Evolutionary conservation across 2,888 invertebrate species (phyloP), one percentile per base, ranked within the genome.

Genomic region (Drosophila mayaguana): DNA sequence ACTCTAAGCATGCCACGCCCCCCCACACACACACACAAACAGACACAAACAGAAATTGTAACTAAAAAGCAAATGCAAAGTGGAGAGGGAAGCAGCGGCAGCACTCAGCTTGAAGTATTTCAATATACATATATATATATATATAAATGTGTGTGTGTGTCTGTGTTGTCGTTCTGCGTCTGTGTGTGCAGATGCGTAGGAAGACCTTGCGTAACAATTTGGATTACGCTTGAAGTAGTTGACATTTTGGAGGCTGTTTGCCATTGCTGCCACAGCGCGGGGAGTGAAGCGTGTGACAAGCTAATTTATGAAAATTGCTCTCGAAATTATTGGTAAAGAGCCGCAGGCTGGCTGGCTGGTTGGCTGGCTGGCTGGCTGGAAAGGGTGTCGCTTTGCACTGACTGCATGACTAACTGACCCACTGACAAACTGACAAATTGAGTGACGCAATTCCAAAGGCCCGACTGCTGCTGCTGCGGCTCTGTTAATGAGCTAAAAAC

Each of bases 291-390:
- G 53, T 63, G 74, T 61, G 69, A 72, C 75, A 75, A 72, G 87
- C 87, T 90, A 87, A 87, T 87, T 88, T 90, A 90, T 83, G 90
- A 90, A 87, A 87, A 87, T 90, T 90, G 81, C 81, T 78, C 72
- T 71, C 77, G 75, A 86, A 88, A 87, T 83, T 90, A 90, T 90
- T 90, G 90, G 72, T 81, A 69, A 83, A 67, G 71, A 69, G 64
- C 62, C 57, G 51, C 9, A 56, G 57, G 51, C 51, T 34, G 28
- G 20, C 16, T 18, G 14, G 11, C 38, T 18, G 63, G 16, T 36
- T 51, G 16, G 9, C 14, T 51, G 51, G 16, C 4, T 36, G 32
- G 16, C 8, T 45, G 20, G 32, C 32, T 22, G 60, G 22, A 67
- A 69, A 34, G 55, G 68, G 62, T 57, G 43, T 54, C 14, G 56